These are phyloP conservation scores for Lysiphlebus fabarum DNA, from an alignment of 1,140 invertebrate species.

Conservation along the genomic window DNA sequence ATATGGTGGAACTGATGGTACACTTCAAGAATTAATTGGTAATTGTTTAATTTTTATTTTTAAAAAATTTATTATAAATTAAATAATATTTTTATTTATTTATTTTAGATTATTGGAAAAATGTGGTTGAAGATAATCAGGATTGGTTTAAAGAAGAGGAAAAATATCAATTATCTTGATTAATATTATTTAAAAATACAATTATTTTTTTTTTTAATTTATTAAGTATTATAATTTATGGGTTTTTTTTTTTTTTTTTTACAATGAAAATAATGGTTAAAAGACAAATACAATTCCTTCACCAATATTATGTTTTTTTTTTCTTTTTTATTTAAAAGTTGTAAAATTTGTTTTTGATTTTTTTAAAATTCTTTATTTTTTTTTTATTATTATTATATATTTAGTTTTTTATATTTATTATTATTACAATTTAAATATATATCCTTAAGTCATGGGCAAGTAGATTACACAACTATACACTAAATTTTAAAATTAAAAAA, in stretches of 20 bases:
- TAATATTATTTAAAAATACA: conserved; percentile 5
- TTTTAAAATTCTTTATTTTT: conserved; percentile 1
- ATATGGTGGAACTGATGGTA: conserved; percentile 59
- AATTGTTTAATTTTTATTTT: conserved; percentile 15
- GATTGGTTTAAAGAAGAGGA: conserved; percentile 61
- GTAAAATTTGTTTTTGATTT: neutral
- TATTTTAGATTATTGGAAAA: conserved; percentile 59
- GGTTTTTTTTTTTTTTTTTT: no score
- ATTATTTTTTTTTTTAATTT: conserved; percentile 7
- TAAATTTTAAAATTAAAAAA: conserved; percentile 39
- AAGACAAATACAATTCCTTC: no score
- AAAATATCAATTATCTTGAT: conserved; percentile 50
- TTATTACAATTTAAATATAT: conserved; percentile 24
- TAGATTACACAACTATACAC: conserved; percentile 41
- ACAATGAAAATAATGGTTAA: no score
- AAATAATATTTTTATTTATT: conserved; percentile 24
- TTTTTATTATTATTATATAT: no score
- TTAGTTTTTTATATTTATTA: conserved; percentile 18
- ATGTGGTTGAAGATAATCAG: conserved; percentile 48
- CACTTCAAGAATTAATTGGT: conserved; percentile 55
- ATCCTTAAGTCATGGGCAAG: conserved; percentile 51
- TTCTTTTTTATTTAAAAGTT: conserved; percentile 8
- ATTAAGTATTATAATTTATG: neutral
- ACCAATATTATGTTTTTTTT: conserved; percentile 3
- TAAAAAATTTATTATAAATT: conserved; percentile 7